Conservation (phyloP, 2,888 invertebrate species). For the Hoplodrina blanda region DNA sequence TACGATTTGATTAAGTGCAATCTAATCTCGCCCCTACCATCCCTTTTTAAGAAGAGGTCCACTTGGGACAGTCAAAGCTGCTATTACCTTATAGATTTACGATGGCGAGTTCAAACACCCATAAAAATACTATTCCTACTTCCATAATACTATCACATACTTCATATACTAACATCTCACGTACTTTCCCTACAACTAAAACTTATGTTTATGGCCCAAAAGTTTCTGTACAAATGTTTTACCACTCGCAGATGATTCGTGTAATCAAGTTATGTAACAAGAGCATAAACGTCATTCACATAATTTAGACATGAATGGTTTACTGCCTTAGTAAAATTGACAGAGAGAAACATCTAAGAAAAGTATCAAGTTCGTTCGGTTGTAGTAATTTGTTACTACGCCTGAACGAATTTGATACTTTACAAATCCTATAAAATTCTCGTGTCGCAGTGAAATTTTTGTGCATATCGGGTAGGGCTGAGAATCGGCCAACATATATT, state of each 20-base stretch:
- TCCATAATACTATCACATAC: background rate
- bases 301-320: background rate
- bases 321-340: background rate
- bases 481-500: no score
- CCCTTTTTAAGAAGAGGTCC: background rate
- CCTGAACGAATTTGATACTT: background rate
- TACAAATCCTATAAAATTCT: background rate
- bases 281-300: background rate
- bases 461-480: no score
- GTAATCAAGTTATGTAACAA: background rate
- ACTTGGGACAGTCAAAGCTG: background rate
- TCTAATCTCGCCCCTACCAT: background rate
- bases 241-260: background rate
- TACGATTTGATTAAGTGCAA: no score
- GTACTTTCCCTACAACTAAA: conserved; percentile 31
- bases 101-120: background rate
- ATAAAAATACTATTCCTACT: conserved; percentile 4
- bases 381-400: background rate
- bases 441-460: no score
- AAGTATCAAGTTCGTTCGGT: background rate
- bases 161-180: conserved; percentile 31
- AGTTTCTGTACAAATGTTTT: conserved; percentile 29
- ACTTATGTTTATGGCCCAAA: conserved; percentile 39
- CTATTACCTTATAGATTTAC: background rate
- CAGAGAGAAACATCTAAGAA: background rate